Base-by-base conservation (phyloP, 1,140 invertebrate genomes). In the Nebria ingens region DNA sequence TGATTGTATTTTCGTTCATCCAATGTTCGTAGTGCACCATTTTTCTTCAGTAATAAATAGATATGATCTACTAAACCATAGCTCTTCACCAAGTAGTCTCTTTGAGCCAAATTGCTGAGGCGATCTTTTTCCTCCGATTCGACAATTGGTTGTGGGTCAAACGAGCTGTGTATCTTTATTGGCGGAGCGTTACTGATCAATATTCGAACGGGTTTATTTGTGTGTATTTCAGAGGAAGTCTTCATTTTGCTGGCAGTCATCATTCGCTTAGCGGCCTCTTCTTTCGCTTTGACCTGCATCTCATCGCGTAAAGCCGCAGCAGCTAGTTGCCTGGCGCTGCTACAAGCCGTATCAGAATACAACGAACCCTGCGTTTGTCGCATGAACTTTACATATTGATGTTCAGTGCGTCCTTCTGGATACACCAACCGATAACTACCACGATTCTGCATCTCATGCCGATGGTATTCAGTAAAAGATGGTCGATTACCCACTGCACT, bases 301-400 rank as follows among this genome's bases (percentile, higher is more conserved):
- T 83, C 80, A 54, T 82, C 81, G 4, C 77, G 71, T 54, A 84
- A 76, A 2, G 75, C 61, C 29, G 78, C 76, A 11, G 78, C 76
- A 34, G 80, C 83, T 61, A 86, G 85, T 50, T 83, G 81, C 52
- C 86, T 75, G 0, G 85, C 84, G 61, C 81, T 81, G 29, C 85
- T 88, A 0, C 85, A 78, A 19, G 84, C 82, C n/a, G 87, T 91
- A 61, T 86, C 85, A 55, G 85, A 82, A 66, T 86, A 90, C 29
- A 90, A 72, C 1, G 86, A 83, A 51, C 75, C 81, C 29, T 79
- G 76, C 55, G 79, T 85, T 69, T 86, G 85, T 62, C 84, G 80
- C 71, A 89, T 88, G 66, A 82, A 87, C 53, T 77, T 76, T 51
- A 81, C 76, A 63, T 82, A 83, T 50, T 76, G 67, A 21, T 55